Evolutionary conservation across 1,140 invertebrate genomes (phyloP).

Genomic region (Riptortus pedestris): DNA sequence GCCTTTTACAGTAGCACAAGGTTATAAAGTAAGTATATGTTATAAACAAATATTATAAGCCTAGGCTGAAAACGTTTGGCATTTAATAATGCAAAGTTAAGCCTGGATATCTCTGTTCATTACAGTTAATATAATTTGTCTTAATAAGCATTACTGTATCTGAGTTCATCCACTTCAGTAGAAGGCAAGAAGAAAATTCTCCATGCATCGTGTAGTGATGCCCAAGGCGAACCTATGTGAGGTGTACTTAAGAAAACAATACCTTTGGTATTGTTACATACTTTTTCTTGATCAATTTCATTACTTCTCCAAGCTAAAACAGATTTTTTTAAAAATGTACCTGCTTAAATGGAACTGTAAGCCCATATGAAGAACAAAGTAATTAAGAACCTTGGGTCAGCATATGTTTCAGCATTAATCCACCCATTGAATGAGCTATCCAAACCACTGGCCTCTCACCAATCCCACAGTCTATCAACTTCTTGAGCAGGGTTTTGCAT

Average conservation of each 20-base stretch:
- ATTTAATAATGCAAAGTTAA: too few relatives aligned
- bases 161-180: conserved; percentile 65
- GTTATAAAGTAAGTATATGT: too few relatives aligned
- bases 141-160: conserved; percentile 44
- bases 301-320: conserved; percentile 47
- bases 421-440: conserved; percentile 63
- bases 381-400: conserved; percentile 45
- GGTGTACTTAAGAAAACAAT: conserved; percentile 63
- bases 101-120: too few relatives aligned
- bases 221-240: conserved; percentile 54
- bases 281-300: conserved; percentile 20
- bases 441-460: conserved; percentile 54
- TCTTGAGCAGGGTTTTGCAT: conserved; percentile 27
- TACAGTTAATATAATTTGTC: too few relatives aligned
- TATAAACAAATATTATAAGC: too few relatives aligned
- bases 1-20: too few relatives aligned
- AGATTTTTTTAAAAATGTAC: conserved; percentile 54
- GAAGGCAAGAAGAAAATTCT: conserved; percentile 60
- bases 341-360: too few relatives aligned
- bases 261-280: conserved; percentile 45
- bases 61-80: too few relatives aligned
- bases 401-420: conserved; percentile 57
- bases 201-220: conserved; percentile 45
- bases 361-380: too few relatives aligned
- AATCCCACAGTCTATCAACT: conserved; percentile 44